Evolutionary conservation across 92 coral and sea anemone species (phyloP).

Genomic region (Porites cylindrica): DNA sequence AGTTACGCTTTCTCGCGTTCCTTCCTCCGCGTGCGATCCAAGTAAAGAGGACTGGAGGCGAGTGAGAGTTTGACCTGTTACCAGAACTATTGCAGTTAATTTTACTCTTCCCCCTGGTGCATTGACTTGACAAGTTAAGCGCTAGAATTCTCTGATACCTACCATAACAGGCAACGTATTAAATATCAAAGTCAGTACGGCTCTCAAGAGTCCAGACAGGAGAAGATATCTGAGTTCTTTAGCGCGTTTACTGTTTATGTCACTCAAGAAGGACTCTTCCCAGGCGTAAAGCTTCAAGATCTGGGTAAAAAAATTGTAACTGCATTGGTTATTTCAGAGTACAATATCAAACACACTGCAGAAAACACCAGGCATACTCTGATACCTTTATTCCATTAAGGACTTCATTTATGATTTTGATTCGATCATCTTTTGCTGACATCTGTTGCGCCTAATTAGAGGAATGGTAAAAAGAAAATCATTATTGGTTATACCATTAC

Average conservation of each 20-base stretch:
- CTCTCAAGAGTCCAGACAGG: slow-evolving; percentile 57
- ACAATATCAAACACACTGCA: neutral
- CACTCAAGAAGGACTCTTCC: slow-evolving; percentile 92
- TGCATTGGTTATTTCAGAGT: neutral
- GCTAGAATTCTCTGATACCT: neutral
- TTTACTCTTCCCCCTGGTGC: neutral
- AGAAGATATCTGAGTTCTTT: slow-evolving; percentile 75
- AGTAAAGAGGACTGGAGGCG: too few species aligned
- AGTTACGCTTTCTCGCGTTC: too few species aligned
- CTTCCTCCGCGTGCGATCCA: too few species aligned
- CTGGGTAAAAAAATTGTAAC: slow-evolving; percentile 33
- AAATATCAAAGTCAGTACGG: slow-evolving; percentile 69
- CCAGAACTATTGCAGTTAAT: too few species aligned
- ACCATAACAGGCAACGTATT: slow-evolving; percentile 39
- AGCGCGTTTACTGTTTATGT: slow-evolving; percentile 71
- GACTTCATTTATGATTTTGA: slow-evolving; percentile 77
- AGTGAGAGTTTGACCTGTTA: too few species aligned
- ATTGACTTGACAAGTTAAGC: neutral
- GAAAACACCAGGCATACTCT: too few species aligned
- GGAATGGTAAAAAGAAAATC: neutral
- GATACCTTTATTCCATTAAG: slow-evolving; percentile 75
- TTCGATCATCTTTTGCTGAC: slow-evolving; percentile 68
- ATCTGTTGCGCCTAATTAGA: slow-evolving; percentile 57
- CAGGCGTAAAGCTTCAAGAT: slow-evolving; percentile 95
- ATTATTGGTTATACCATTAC: neutral